A percentile compares a stretch with the other conserved stretches of the same genome.
Evolutionary conservation across 2,888 invertebrate genomes (phyloP).

Genomic region (Trichopria drosophilae): DNA sequence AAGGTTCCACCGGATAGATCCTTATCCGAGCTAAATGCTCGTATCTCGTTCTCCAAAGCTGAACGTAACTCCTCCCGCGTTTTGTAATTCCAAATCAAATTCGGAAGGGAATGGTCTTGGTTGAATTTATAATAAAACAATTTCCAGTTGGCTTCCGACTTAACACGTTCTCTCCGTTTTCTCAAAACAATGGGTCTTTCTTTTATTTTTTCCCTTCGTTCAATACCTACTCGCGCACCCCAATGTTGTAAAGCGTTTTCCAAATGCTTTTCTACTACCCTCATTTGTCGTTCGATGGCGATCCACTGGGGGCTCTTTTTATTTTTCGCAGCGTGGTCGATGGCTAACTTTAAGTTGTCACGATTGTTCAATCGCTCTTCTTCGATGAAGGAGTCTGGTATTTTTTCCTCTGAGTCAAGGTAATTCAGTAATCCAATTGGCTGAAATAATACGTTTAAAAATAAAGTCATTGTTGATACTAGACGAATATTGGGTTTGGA

Average conservation of each 20-base stretch:
- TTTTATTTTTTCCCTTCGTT: conserved; percentile 65
- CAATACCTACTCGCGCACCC: conserved; percentile 68
- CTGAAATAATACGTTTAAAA: too few relatives aligned
- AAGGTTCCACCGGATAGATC: conserved; percentile 79
- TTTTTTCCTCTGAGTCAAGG: conserved; percentile 83
- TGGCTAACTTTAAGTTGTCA: conserved; percentile 94
- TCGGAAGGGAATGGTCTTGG: conserved; percentile 91
- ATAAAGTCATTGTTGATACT: too few relatives aligned
- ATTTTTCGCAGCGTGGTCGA: conserved; percentile 72
- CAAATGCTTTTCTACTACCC: conserved; percentile 81
- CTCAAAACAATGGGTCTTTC: conserved; percentile 89
- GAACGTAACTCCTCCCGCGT: conserved; percentile 93
- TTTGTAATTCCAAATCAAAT: conserved; percentile 99
- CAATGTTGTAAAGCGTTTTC: conserved; percentile 75
- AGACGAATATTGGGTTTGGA: too few relatives aligned
- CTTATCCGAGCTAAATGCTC: conserved; percentile 86
- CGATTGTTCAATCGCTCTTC: conserved; percentile 76
- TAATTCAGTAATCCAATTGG: conserved; percentile 89
- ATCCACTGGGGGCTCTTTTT: conserved; percentile 73
- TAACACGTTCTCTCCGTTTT: conserved; percentile 84
- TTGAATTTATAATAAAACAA: conserved; percentile 95
- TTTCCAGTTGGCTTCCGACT: conserved; percentile 87
- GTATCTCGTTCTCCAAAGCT: conserved; percentile 89
- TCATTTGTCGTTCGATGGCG: conserved; percentile 71
- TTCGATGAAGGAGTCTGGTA: conserved; percentile 74